Evolutionary conservation across 2,888 invertebrate genomes (phyloP).

Genomic region (Cepaea hortensis): DNA sequence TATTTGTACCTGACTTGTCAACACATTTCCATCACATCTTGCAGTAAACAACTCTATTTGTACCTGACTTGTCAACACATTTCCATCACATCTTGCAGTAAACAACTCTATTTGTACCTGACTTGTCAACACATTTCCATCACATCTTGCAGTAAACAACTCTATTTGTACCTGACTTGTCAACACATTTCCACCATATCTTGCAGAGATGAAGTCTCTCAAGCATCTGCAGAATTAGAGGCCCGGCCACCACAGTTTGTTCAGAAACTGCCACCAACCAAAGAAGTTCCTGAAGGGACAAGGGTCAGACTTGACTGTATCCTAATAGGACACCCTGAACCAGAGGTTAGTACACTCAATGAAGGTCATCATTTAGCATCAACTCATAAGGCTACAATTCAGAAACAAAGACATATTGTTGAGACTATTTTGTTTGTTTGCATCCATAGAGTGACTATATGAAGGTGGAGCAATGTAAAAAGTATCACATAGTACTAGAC

Average conservation of each 20-base stretch:
- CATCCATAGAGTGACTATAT: too few relatives aligned
- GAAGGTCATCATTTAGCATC: neutral
- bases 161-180: too few relatives aligned
- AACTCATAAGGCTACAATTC: neutral
- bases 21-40: neutral
- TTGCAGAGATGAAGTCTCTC: constrained; percentile 52
- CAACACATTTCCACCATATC: neutral
- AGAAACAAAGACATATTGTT: neutral
- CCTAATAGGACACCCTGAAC: constrained; percentile 77
- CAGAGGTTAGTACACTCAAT: constrained; percentile 72
- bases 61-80: too few relatives aligned
- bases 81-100: too few relatives aligned
- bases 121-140: too few relatives aligned
- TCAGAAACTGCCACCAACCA: constrained; percentile 67
- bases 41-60: neutral
- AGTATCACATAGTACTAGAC: too few relatives aligned
- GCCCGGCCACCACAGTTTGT: constrained; percentile 76
- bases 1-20: too few relatives aligned
- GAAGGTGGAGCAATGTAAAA: too few relatives aligned
- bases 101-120: too few relatives aligned
- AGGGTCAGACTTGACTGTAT: constrained; percentile 76
- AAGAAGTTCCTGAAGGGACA: constrained; percentile 72
- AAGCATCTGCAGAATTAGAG: constrained; percentile 83
- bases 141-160: too few relatives aligned
- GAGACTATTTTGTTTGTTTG: too few relatives aligned